phyloP scores from a whole-genome alignment of 2,113 vertebrate genomes.

The Ahaetulla prasina region DNA sequence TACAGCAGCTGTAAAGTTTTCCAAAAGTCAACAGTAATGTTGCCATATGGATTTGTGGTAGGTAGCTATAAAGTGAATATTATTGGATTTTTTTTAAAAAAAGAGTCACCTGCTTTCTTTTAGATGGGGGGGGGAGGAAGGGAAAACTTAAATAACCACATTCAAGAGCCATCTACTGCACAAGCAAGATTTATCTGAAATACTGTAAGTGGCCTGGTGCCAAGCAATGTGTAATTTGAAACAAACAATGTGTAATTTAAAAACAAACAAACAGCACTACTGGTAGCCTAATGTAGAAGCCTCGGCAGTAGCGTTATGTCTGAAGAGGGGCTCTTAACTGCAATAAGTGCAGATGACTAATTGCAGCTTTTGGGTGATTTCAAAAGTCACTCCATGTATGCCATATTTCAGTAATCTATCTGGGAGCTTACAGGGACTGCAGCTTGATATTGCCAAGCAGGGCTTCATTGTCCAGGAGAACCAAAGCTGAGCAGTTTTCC shows the following conservation, averaged over 20 bases:
- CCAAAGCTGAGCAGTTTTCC: neutral
- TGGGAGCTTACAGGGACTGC: neutral
- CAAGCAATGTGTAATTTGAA: neutral
- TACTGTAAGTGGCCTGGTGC: neutral
- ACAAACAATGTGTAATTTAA: neutral
- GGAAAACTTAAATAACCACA: neutral
- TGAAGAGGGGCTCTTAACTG: neutral
- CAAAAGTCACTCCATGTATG: neutral
- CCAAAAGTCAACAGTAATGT: neutral
- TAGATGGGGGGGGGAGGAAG: neutral
- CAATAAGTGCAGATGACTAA: neutral
- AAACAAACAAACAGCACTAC: neutral
- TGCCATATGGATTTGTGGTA: neutral
- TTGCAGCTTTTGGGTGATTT: neutral
- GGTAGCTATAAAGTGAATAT: neutral
- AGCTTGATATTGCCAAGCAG: neutral
- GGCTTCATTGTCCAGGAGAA: neutral
- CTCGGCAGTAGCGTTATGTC: neutral
- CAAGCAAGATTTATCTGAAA: neutral
- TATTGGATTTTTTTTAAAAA: neutral
- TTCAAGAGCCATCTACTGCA: neutral
- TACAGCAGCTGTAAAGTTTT: neutral
- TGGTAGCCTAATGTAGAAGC: neutral
- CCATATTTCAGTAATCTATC: neutral
- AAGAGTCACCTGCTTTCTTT: neutral